Evolutionary conservation across 2,797 vertebrate species (phyloP).

Genomic region (Thamnophis elegans): DNA sequence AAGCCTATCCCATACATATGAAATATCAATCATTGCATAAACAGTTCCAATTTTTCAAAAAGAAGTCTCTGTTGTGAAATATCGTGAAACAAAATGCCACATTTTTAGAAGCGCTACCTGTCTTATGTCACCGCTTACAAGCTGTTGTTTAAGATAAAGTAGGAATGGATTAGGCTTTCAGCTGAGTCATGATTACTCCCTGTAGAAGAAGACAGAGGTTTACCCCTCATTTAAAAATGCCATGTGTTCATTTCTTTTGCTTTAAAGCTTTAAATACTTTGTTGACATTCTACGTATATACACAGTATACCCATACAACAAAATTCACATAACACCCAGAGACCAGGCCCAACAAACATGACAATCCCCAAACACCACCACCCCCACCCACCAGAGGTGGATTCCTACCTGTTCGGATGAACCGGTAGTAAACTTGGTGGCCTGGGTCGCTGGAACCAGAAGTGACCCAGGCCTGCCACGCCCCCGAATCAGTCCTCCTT

Average conservation of each 20-base stretch:
- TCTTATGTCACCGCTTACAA: not conserved
- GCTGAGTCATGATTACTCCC: not conserved
- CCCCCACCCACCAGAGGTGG: no score
- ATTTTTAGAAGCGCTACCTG: not conserved
- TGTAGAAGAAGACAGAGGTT: not conserved
- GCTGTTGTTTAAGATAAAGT: not conserved
- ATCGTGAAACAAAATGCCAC: not conserved
- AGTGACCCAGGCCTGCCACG: no score
- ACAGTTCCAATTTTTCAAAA: not conserved
- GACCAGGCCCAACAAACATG: no score
- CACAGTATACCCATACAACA: no score
- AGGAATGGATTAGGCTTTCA: not conserved
- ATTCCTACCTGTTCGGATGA: no score
- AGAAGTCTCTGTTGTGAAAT: not conserved
- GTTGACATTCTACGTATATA: no score
- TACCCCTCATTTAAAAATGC: not conserved
- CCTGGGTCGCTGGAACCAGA: no score
- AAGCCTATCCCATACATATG: not conserved
- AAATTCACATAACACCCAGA: no score
- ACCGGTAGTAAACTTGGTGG: no score
- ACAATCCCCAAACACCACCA: no score
- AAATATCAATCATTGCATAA: not conserved
- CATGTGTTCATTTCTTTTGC: not conserved
- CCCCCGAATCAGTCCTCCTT: no score
- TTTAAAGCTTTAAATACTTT: no score